Evolutionary conservation across 2,888 invertebrate genomes (phyloP).

Genomic region (Lasioglossum calceatum): DNA sequence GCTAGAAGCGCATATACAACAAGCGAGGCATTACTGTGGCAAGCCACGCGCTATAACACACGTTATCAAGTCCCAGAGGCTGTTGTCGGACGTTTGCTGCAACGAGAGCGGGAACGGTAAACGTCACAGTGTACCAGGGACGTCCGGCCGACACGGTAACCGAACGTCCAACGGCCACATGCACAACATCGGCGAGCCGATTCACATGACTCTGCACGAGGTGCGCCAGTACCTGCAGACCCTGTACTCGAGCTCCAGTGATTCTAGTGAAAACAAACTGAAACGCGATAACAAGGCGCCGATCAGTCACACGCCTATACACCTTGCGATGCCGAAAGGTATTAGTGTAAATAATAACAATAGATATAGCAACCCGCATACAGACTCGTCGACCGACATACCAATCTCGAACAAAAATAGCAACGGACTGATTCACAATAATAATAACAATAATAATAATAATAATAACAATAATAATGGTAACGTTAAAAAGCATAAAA

Average conservation of each 20-base stretch:
- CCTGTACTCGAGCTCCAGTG: conserved; percentile 91
- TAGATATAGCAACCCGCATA: conserved; percentile 84
- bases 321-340: conserved; percentile 81
- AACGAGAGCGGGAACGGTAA: conserved; percentile 85
- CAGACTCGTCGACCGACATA: conserved; percentile 82
- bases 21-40: conserved; percentile 82
- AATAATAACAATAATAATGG: conserved; percentile 85
- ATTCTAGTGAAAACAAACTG: conserved; percentile 87
- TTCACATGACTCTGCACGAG: conserved; percentile 94
- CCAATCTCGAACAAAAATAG: conserved; percentile 84
- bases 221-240: conserved; percentile 93
- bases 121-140: conserved; percentile 89
- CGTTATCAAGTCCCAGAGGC: conserved; percentile 82
- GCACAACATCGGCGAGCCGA: conserved; percentile 89
- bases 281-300: conserved; percentile 80
- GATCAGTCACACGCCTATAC: conserved; percentile 73
- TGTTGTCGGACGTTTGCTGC: conserved; percentile 81
- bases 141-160: conserved; percentile 84
- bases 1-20: conserved; percentile 82
- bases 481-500: conserved; percentile 87
- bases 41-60: conserved; percentile 82
- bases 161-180: conserved; percentile 85
- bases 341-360: conserved; percentile 83
- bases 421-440: conserved; percentile 85
- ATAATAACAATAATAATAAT: conserved; percentile 85